Percentiles rank a stretch among this genome's conserved stretches.
Conservation (phyloP, 2,797 vertebrate species). For the Notolepis coatsorum region DNA sequence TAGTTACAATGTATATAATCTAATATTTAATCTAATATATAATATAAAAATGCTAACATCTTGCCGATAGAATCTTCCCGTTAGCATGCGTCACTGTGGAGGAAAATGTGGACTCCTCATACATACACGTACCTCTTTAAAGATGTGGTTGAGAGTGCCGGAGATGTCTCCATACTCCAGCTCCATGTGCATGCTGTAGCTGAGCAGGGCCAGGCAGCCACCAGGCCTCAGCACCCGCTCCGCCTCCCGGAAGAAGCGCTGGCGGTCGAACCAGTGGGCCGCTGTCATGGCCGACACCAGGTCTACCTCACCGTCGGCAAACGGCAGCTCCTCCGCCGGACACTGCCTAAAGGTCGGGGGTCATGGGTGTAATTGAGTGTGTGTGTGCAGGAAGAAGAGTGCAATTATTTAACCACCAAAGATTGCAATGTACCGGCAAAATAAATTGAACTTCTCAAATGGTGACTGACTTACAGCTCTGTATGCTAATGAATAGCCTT, state of each 20-base stretch:
- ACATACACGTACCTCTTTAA: slow-evolving; percentile 71
- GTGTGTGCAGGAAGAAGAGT: too few relatives aligned
- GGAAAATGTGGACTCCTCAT: too few relatives aligned
- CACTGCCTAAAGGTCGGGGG: slow-evolving; percentile 53
- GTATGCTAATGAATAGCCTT: too few relatives aligned
- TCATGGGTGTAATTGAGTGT: background rate
- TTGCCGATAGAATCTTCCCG: too few relatives aligned
- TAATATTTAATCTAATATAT: too few relatives aligned
- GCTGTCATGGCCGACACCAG: slow-evolving; percentile 77
- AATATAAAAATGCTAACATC: background rate
- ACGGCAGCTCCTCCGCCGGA: slow-evolving; percentile 79
- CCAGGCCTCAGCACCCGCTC: slow-evolving; percentile 73
- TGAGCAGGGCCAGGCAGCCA: slow-evolving; percentile 80
- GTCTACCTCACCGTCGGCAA: slow-evolving; percentile 65
- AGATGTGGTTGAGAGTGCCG: slow-evolving; percentile 65
- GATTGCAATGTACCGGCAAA: too few relatives aligned
- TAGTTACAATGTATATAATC: too few relatives aligned
- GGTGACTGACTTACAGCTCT: too few relatives aligned
- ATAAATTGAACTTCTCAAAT: background rate
- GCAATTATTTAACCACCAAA: too few relatives aligned
- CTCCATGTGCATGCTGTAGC: slow-evolving; percentile 73
- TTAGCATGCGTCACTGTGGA: too few relatives aligned
- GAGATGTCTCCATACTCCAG: slow-evolving; percentile 67
- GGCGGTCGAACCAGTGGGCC: slow-evolving; percentile 81
- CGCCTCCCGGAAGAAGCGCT: slow-evolving; percentile 74